These are phyloP conservation scores for Raphicerus campestris DNA, from an alignment of 2,113 vertebrate species.

Conservation along the genomic window DNA sequence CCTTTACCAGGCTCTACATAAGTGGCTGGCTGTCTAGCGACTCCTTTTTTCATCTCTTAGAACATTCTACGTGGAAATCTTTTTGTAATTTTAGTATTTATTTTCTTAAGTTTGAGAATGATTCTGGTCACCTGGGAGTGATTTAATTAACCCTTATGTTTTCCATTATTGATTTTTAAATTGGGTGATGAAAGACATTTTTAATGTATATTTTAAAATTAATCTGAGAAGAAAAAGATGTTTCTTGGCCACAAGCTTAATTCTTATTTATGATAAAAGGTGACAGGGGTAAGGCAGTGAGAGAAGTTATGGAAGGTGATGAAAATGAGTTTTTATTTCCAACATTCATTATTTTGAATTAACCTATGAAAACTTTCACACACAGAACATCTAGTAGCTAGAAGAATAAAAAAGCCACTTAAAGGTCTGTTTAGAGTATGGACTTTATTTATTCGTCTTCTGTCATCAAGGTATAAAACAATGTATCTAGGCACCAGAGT, in stretches of 20 bases:
- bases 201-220: not conserved
- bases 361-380: constrained; percentile 6
- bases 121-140: not conserved
- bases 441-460: constrained; percentile 21
- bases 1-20: not conserved
- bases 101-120: constrained; percentile 37
- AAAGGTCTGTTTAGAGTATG: not conserved
- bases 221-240: not conserved
- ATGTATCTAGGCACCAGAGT: not conserved
- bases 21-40: not conserved
- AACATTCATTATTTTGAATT: not conserved
- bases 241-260: not conserved
- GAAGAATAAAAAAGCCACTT: not conserved
- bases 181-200: not conserved
- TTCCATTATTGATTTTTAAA: constrained; percentile 23
- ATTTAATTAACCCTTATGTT: not conserved
- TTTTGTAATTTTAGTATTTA: not conserved
- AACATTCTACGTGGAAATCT: not conserved
- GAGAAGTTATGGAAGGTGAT: not conserved
- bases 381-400: not conserved
- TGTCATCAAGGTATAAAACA: not conserved
- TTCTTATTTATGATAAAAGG: constrained; percentile 12
- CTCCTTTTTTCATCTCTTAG: not conserved
- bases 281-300: not conserved
- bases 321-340: constrained; percentile 15